Evolutionary conservation across 2,888 invertebrate species (phyloP).

Genomic region (Dryadula phaetusa): DNA sequence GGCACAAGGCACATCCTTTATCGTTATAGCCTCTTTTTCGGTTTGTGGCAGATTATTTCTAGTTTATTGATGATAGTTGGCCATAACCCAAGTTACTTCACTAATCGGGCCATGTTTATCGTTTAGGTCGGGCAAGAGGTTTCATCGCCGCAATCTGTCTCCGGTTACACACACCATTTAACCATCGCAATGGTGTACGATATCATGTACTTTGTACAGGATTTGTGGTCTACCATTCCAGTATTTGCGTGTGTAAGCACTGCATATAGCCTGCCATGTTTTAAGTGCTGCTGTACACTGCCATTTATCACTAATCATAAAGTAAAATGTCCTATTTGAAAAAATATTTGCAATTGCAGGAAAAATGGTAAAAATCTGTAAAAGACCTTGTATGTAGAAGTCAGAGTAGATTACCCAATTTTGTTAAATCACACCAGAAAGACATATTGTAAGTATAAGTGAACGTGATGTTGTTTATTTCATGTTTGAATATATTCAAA

Average conservation of each 20-base stretch:
- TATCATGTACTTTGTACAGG: conserved; percentile 41
- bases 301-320: background rate
- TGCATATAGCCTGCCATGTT: conserved; percentile 18
- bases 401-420: too few relatives aligned
- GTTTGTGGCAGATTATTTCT: conserved; percentile 5
- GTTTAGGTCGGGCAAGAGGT: conserved; percentile 48
- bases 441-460: too few relatives aligned
- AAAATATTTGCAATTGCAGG: too few relatives aligned
- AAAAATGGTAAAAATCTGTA: too few relatives aligned
- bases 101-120: conserved; percentile 46
- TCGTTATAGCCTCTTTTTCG: background rate
- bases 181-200: conserved; percentile 51
- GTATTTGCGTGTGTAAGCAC: conserved; percentile 31
- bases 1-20: background rate
- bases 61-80: conserved; percentile 40
- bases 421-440: too few relatives aligned
- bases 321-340: background rate
- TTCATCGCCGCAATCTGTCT: conserved; percentile 54
- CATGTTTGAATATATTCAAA: too few relatives aligned
- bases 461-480: too few relatives aligned
- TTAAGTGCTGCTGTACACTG: conserved; percentile 9
- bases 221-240: conserved; percentile 38
- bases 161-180: conserved; percentile 57
- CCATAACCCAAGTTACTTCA: conserved; percentile 49
- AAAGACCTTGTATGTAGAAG: too few relatives aligned